phyloP scores from a whole-genome alignment of 35 echinoderm and acorn worm species.

The Eucidaris tribuloides region DNA sequence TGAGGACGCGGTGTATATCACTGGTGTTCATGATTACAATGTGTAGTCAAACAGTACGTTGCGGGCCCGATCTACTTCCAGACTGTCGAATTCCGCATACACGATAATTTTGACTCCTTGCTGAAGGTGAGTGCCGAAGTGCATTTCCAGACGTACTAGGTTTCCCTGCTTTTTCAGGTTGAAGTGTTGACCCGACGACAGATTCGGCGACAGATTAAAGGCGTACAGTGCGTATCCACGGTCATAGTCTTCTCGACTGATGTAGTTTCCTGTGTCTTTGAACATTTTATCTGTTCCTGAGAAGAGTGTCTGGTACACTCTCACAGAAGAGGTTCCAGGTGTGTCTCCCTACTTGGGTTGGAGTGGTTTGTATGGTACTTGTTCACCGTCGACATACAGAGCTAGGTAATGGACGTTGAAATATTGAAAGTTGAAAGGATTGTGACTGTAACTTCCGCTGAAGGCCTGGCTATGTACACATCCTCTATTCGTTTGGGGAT shows the following conservation, averaged over 20 bases:
- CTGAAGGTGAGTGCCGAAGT: conserved; percentile 14
- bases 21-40: neutral
- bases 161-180: conserved; percentile 57
- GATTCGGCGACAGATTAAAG: conserved; percentile 57
- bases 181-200: conserved; percentile 47
- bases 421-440: conserved; percentile 29
- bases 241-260: conserved; percentile 62
- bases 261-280: conserved; percentile 53
- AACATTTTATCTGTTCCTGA: conserved; percentile 55
- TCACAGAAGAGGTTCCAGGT: neutral
- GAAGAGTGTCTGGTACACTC: conserved; percentile 49
- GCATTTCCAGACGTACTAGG: conserved; percentile 51
- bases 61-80: conserved; percentile 45
- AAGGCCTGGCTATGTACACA: conserved; percentile 40
- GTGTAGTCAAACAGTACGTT: conserved; percentile 57
- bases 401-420: conserved; percentile 13
- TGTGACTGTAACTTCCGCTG: conserved; percentile 15
- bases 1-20: neutral
- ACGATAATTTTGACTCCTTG: conserved; percentile 44
- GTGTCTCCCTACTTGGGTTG: neutral
- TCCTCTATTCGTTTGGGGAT: conserved; percentile 35
- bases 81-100: conserved; percentile 63
- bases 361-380: conserved; percentile 41
- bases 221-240: conserved; percentile 62
- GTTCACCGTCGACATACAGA: conserved; percentile 32